Conservation (phyloP, 1,140 invertebrate species). For the Drosophila sechellia region DNA sequence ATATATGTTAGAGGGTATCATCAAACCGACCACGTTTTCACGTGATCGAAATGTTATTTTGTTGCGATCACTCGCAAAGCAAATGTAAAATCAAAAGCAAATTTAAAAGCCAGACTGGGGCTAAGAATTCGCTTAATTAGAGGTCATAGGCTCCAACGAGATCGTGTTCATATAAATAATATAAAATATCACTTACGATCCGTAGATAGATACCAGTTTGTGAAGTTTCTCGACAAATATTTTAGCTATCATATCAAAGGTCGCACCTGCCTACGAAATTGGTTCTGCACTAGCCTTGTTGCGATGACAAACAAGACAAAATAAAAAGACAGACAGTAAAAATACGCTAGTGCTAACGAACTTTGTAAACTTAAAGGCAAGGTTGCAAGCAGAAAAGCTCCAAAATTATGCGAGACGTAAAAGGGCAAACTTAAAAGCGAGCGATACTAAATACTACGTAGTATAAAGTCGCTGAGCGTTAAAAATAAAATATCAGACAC, state of each 20-base stretch:
- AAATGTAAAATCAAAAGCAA: slow-evolving; percentile 42
- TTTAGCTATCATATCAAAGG: slow-evolving; percentile 23
- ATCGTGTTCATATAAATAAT: slow-evolving; percentile 24
- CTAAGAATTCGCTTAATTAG: slow-evolving; percentile 43
- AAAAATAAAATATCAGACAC: slow-evolving; percentile 51
- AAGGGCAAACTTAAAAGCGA: slow-evolving; percentile 35
- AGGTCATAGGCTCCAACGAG: slow-evolving; percentile 36
- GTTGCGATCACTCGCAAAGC: slow-evolving; percentile 17
- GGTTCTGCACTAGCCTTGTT: slow-evolving; percentile 38
- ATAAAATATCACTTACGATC: slow-evolving; percentile 17
- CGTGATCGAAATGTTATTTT: slow-evolving; percentile 10
- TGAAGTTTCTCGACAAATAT: slow-evolving; percentile 24
- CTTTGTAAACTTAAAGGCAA: slow-evolving; percentile 59
- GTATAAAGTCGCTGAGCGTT: slow-evolving; percentile 47
- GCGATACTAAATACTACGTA: slow-evolving; percentile 9
- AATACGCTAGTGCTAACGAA: slow-evolving; percentile 58
- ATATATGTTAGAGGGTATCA: neutral
- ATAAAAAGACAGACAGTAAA: slow-evolving; percentile 10
- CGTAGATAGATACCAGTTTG: slow-evolving; percentile 18
- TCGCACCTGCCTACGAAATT: slow-evolving; percentile 17
- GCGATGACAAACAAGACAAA: slow-evolving; percentile 29
- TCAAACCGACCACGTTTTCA: neutral
- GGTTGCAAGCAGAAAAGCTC: slow-evolving; percentile 50
- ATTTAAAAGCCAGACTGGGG: slow-evolving; percentile 18
- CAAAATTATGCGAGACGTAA: slow-evolving; percentile 40